Evolutionary conservation across 2,797 vertebrate genomes (phyloP).

Genomic region (Limnodromus scolopaceus): DNA sequence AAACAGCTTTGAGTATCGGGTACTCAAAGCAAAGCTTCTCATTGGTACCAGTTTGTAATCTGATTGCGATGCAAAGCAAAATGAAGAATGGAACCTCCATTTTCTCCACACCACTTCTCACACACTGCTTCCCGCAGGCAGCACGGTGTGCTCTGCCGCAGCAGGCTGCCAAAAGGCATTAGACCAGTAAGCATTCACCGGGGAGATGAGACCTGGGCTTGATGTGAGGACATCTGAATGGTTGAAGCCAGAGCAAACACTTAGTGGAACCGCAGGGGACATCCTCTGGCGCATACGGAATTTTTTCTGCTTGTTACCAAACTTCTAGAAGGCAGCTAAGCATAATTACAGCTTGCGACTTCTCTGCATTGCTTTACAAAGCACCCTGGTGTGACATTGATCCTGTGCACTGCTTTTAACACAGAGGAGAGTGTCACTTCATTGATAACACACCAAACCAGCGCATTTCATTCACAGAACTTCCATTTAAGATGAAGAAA

Average conservation of each 20-base stretch:
- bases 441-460: neutral
- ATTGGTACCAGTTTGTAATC: neutral
- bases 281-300: fast-evolving
- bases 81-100: neutral
- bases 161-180: neutral
- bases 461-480: neutral
- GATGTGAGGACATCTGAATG: neutral
- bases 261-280: neutral
- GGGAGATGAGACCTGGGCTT: neutral
- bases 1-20: neutral
- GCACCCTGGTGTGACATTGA: fast-evolving
- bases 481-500: neutral
- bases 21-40: neutral
- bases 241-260: neutral
- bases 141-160: fast-evolving
- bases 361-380: neutral
- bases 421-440: neutral
- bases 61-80: neutral
- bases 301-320: neutral
- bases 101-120: neutral
- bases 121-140: fast-evolving
- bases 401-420: neutral
- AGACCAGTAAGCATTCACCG: fast-evolving
- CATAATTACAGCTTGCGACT: neutral
- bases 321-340: neutral